Percentiles rank a stretch among this genome's conserved stretches.
Conservation (phyloP, 2,113 vertebrate species). For the Daubentonia madagascariensis region DNA sequence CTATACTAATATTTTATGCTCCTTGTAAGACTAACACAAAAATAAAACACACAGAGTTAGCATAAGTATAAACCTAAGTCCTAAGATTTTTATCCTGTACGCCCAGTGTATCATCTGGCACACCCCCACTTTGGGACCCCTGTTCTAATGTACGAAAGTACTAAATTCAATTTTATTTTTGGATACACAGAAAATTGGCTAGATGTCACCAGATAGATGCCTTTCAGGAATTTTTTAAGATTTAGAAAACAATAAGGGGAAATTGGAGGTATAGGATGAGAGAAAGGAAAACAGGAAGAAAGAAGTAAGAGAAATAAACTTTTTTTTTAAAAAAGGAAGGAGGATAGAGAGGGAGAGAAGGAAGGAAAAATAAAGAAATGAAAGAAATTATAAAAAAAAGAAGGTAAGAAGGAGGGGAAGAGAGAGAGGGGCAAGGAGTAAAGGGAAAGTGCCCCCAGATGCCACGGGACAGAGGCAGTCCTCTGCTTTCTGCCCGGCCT, state of each 20-base stretch:
- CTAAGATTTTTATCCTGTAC: not conserved
- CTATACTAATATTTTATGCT: not conserved
- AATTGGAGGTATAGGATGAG: not conserved
- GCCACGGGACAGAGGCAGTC: not conserved
- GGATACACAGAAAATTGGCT: not conserved
- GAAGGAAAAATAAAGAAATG: not conserved
- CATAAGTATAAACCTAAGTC: not conserved
- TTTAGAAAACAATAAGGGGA: not conserved
- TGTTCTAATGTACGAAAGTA: not conserved
- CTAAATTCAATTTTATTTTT: not conserved
- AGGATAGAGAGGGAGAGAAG: not conserved
- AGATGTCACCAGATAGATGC: not conserved
- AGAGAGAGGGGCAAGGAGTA: not conserved
- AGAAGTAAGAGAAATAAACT: not conserved
- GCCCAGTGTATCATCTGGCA: rapidly evolving
- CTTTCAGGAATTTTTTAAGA: not conserved
- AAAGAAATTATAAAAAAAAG: not conserved
- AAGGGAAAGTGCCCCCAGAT: not conserved
- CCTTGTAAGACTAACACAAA: not conserved
- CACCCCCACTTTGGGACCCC: no score
- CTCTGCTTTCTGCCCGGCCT: conserved; percentile 42
- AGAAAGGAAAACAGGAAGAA: not conserved
- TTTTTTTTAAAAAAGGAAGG: not conserved
- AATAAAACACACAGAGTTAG: not conserved
- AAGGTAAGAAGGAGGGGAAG: not conserved